Evolutionary conservation across 2,113 vertebrate species (phyloP), one percentile per base, ranked within the genome.

Genomic region (Triplophysa dalaica): DNA sequence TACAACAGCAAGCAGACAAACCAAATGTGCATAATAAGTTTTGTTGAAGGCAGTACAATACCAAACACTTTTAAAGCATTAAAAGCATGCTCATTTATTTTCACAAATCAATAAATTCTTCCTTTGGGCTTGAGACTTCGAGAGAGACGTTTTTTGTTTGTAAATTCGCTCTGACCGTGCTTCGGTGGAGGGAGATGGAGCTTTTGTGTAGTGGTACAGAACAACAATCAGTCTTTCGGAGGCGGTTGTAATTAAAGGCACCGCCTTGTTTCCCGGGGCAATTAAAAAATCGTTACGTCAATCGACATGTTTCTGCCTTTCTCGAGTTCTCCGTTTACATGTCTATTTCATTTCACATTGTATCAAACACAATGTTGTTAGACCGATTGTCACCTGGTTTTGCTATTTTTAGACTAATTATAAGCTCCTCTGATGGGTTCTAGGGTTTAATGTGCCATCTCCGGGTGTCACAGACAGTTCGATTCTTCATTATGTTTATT

Each of bases 201-300:
- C 10, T 8, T 54, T 52, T 70, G 68, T 70, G 24, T 19, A 26
- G 9, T 54, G 2, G 11, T 0, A 38, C 43, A 33, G 26, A 72
- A 56, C 22, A 62, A 62, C 72, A 62, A 21, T 72, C 26, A 38
- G 50, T 21, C 52, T 56, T 14, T 54, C 26, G 4, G 68, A 70
- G 22, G 10, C 22, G 24, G 26, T 70, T 70, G 68, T 54, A 19
- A 54, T 56, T 65, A 50, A 54, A 72, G 24, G 13, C 13, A 70
- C 21, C 41, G 29, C 50, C 58, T 64, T 79, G 26, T 73, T 80
- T 74, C 48, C 69, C 8, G n/a, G 62, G 63, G 29, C 70, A 74
- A 41, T 80, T 74, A 74, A 80, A 58, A 66, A 54, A 22, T 22
- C 33, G 9, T 73, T 12, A 60, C 60, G 48, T 54, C 21, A 52